These are phyloP conservation scores for Pelusios castaneus DNA, from an alignment of 2,113 vertebrate species.

Conservation along the genomic window DNA sequence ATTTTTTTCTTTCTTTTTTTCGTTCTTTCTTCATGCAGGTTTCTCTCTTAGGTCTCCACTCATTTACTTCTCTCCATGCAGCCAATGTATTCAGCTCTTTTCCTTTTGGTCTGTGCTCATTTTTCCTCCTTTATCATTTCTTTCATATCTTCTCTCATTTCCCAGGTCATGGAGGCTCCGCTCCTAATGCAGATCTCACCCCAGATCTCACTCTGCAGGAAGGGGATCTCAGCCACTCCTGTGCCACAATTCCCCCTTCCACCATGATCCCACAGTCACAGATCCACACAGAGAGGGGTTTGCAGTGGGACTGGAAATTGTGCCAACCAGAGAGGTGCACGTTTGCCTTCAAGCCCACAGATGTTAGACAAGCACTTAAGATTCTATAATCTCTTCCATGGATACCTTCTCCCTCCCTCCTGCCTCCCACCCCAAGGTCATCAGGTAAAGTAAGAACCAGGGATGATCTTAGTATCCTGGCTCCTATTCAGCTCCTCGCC, in stretches of 20 bases:
- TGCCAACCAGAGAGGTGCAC: background rate
- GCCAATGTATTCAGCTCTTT: background rate
- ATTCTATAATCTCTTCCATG: background rate
- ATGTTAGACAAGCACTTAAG: background rate
- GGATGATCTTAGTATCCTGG: background rate
- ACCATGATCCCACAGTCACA: background rate
- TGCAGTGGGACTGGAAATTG: background rate
- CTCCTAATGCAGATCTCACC: background rate
- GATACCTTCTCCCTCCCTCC: background rate
- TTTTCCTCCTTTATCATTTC: background rate
- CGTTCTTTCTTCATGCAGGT: background rate
- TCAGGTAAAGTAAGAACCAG: background rate
- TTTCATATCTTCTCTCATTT: background rate
- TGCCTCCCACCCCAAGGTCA: background rate
- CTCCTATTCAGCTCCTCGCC: background rate
- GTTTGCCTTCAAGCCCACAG: too few relatives aligned
- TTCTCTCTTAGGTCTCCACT: background rate
- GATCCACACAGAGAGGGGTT: background rate
- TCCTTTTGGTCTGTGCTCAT: background rate
- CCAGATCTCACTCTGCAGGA: background rate
- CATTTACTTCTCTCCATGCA: background rate
- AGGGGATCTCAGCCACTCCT: background rate
- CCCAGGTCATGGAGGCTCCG: background rate
- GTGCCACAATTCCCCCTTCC: background rate
- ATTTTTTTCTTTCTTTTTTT: too few relatives aligned